Percentiles rank a stretch among this genome's conserved stretches.
phyloP scores from a whole-genome alignment of 1,140 invertebrate species.

The Bradysia coprophila region DNA sequence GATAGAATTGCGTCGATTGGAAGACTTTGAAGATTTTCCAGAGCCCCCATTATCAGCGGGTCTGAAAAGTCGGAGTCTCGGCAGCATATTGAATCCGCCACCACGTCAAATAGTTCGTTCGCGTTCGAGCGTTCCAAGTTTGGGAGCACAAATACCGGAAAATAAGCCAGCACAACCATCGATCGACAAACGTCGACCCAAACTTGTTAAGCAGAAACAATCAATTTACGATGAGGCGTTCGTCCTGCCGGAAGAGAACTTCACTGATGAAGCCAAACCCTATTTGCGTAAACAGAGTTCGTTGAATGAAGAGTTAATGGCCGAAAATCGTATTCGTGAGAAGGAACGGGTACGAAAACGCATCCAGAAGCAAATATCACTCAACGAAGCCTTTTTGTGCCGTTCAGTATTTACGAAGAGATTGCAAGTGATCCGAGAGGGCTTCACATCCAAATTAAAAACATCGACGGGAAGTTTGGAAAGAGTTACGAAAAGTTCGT shows the following conservation, averaged over 20 bases:
- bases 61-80: conserved; percentile 37
- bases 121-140: conserved; percentile 50
- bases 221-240: conserved; percentile 46
- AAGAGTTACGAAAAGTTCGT: conserved; percentile 53
- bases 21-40: conserved; percentile 41
- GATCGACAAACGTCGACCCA: conserved; percentile 25
- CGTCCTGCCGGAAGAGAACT: conserved; percentile 11
- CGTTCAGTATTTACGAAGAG: conserved; percentile 52
- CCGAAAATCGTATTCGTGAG: conserved; percentile 57
- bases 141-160: conserved; percentile 24
- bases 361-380: conserved; percentile 72
- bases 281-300: conserved; percentile 64
- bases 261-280: conserved; percentile 9
- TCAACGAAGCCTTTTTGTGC: conserved; percentile 73
- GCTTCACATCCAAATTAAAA: conserved; percentile 59
- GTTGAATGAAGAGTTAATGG: conserved; percentile 77
- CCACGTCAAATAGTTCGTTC: conserved; percentile 47
- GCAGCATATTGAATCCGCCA: conserved; percentile 56
- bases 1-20: conserved; percentile 71
- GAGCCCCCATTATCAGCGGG: conserved; percentile 24
- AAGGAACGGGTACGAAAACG: conserved; percentile 67
- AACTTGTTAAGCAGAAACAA: conserved; percentile 62
- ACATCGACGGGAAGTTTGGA: conserved; percentile 62
- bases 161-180: conserved; percentile 5
- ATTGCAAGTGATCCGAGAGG: conserved; percentile 68